Evolutionary conservation across 2,888 invertebrate genomes (phyloP).

Genomic region (Nasonia oneida): DNA sequence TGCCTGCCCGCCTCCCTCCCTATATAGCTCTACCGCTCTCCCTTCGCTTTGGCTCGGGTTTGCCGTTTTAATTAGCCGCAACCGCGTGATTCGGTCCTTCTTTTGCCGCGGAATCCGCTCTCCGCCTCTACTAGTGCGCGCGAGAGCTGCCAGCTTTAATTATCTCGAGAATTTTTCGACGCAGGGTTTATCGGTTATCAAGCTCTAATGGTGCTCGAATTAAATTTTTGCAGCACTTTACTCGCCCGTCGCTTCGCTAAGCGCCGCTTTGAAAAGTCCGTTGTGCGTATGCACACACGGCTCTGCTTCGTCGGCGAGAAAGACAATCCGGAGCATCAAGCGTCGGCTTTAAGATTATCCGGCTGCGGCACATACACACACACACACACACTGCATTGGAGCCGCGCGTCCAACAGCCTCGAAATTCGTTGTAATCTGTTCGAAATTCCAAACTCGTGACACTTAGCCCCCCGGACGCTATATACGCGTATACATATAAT

Average conservation of each 20-base stretch:
- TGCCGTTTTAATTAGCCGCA: slow-evolving; percentile 52
- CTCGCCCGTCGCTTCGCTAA: too few relatives aligned
- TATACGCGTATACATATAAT: background rate
- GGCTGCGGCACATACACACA: background rate
- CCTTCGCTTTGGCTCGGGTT: slow-evolving; percentile 15
- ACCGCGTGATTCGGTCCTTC: background rate
- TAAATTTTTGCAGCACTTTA: background rate
- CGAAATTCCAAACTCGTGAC: slow-evolving; percentile 71
- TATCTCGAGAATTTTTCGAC: background rate
- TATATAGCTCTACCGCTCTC: background rate
- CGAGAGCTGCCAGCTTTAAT: background rate
- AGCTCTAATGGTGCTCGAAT: background rate
- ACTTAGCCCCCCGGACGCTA: slow-evolving; percentile 60
- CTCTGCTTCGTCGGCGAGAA: background rate
- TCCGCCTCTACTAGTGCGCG: background rate
- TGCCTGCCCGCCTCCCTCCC: background rate
- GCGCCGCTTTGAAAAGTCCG: too few relatives aligned
- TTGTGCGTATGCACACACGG: background rate
- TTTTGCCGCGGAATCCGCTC: background rate
- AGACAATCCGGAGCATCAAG: background rate
- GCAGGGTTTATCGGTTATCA: background rate
- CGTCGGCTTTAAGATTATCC: slow-evolving; percentile 44
- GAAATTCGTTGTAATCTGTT: slow-evolving; percentile 73
- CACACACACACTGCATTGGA: slow-evolving; percentile 26
- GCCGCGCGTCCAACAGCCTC: slow-evolving; percentile 43